Conservation (phyloP, 2,888 invertebrate species). For the Catonia carolina region DNA sequence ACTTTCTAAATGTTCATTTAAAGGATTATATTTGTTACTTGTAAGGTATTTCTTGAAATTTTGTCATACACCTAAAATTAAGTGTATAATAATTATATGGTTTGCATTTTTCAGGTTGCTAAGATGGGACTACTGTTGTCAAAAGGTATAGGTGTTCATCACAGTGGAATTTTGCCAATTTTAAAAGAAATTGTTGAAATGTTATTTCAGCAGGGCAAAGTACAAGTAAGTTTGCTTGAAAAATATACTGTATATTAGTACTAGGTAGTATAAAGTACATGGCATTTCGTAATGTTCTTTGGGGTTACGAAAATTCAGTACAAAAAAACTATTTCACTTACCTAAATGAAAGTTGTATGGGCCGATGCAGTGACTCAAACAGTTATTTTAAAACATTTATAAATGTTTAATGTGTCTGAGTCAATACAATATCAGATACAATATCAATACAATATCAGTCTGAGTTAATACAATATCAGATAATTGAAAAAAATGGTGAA, state of each 20-base stretch:
- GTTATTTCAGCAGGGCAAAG: constrained; percentile 86
- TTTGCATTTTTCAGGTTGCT: constrained; percentile 46
- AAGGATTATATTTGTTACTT: too few relatives aligned
- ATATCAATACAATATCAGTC: too few relatives aligned
- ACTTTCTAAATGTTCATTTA: too few relatives aligned
- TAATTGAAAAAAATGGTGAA: too few relatives aligned
- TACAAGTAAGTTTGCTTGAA: constrained; percentile 60
- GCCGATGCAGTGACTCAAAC: too few relatives aligned
- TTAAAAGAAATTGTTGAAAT: constrained; percentile 99
- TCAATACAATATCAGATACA: too few relatives aligned
- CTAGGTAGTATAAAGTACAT: too few relatives aligned
- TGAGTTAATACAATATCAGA: too few relatives aligned
- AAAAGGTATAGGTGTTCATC: constrained; percentile 94
- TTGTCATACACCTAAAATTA: not conserved
- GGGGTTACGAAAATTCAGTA: not conserved
- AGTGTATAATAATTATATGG: not conserved
- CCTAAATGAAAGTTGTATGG: not conserved
- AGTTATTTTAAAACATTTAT: not conserved
- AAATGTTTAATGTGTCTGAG: not conserved
- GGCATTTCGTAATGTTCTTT: too few relatives aligned
- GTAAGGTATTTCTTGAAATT: too few relatives aligned
- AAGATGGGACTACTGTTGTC: constrained; percentile 62
- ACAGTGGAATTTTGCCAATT: constrained; percentile 95
- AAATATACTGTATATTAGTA: too few relatives aligned
- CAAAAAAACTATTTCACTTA: not conserved